A percentile compares a stretch with the other conserved stretches of the same genome.
phyloP scores from a whole-genome alignment of 2,888 invertebrate genomes.

The Lysandra coridon region DNA sequence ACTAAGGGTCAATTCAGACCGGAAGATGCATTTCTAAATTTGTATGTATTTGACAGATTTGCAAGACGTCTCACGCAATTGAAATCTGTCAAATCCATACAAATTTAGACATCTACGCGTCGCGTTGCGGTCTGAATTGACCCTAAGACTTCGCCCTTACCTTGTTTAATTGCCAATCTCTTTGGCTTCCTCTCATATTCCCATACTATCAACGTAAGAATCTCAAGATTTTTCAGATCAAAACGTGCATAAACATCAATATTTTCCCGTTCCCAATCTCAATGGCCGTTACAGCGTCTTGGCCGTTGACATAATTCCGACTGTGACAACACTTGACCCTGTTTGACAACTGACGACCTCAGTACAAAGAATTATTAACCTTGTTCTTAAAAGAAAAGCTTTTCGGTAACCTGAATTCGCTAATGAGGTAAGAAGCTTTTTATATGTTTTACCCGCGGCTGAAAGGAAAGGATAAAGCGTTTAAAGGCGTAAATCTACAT shows the following conservation, averaged over 20 bases:
- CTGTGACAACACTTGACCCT: conserved; percentile 31
- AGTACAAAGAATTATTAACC: conserved; percentile 31
- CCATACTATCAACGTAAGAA: background rate
- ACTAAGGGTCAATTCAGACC: too few species aligned
- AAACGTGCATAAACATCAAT: background rate
- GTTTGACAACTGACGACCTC: conserved; percentile 28
- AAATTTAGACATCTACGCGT: too few species aligned
- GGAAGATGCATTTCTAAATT: too few species aligned
- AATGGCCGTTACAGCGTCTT: conserved; percentile 16
- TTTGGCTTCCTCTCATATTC: background rate
- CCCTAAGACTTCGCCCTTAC: too few species aligned
- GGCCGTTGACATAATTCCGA: conserved; percentile 33
- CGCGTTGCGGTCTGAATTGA: too few species aligned
- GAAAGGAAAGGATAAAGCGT: too few species aligned
- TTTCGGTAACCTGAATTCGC: conserved; percentile 15
- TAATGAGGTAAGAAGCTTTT: conserved; percentile 13
- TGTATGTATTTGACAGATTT: too few species aligned
- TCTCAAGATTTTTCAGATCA: background rate
- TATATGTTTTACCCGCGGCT: background rate
- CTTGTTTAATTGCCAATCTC: too few species aligned
- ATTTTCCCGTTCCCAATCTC: background rate
- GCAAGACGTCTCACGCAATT: too few species aligned
- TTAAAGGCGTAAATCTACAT: too few species aligned
- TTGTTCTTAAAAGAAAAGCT: conserved; percentile 26
- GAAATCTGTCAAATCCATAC: too few species aligned